Conservation (phyloP, 2,888 invertebrate genomes). For the Leptinotarsa rubiginosa region DNA sequence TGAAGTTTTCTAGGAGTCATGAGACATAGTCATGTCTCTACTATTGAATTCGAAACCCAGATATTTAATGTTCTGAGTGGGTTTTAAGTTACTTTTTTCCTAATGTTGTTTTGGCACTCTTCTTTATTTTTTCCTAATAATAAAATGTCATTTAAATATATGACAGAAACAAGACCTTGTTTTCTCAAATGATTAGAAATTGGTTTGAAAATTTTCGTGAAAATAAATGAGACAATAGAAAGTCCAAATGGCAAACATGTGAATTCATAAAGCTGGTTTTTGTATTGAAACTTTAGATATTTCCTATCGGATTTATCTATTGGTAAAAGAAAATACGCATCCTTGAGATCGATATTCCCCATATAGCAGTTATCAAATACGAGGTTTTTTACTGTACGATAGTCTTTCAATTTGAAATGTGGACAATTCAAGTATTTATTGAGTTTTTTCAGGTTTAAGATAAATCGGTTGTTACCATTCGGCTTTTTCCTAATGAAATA, state of each 20-base stretch:
- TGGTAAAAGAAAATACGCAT: constrained; percentile 13
- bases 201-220: background rate
- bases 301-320: constrained; percentile 2
- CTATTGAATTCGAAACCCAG: background rate
- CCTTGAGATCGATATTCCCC: constrained; percentile 16
- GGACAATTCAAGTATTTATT: background rate
- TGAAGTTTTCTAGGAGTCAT: background rate
- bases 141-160: background rate
- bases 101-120: background rate
- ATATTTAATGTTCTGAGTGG: background rate
- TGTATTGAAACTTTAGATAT: constrained; percentile 1
- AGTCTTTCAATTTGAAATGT: constrained; percentile 10
- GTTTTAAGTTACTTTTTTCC: background rate
- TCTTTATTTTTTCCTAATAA: background rate
- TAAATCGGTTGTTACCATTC: background rate
- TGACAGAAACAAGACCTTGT: background rate
- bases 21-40: background rate
- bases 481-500: background rate
- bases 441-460: constrained; percentile 15
- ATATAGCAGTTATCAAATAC: background rate
- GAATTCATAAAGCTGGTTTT: background rate
- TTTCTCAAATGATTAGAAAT: background rate
- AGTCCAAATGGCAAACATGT: too few species aligned
- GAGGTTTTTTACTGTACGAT: background rate
- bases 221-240: background rate